A percentile compares a stretch with the other conserved stretches of the same genome.
Evolutionary conservation across 2,888 invertebrate species (phyloP).

Genomic region (Dasypolia templi): DNA sequence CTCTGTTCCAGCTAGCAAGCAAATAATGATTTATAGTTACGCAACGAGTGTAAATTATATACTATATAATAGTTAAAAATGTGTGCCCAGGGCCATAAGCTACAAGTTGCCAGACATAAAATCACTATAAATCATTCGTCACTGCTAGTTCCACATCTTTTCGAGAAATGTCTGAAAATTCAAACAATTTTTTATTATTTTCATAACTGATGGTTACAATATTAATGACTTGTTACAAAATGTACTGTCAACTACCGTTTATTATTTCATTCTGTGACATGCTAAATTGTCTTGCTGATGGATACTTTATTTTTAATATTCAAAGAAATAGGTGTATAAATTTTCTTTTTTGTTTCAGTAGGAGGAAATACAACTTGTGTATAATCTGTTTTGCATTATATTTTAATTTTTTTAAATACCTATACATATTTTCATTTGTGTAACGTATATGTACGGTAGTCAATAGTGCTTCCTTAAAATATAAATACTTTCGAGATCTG

Average conservation of each 20-base stretch:
- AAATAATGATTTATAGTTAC: not conserved
- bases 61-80: not conserved
- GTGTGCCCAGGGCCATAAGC: not conserved
- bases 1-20: not conserved
- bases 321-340: not conserved
- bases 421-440: not conserved
- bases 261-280: conserved; percentile 7
- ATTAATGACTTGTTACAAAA: not conserved
- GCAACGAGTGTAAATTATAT: not conserved
- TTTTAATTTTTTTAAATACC: not conserved
- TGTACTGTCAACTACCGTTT: conserved; percentile 9
- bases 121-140: not conserved
- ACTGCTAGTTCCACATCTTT: not conserved
- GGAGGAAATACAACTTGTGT: not conserved
- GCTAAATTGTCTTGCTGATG: conserved; percentile 17
- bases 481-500: no score
- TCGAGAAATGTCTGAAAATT: not conserved
- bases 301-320: not conserved
- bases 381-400: not conserved
- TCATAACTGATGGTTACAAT: not conserved
- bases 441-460: not conserved
- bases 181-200: not conserved
- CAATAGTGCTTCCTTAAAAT: not conserved
- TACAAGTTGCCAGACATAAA: conserved; percentile 9
- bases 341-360: not conserved